Conservation (phyloP, 2,113 vertebrate species). For the Hystrix cristata region DNA sequence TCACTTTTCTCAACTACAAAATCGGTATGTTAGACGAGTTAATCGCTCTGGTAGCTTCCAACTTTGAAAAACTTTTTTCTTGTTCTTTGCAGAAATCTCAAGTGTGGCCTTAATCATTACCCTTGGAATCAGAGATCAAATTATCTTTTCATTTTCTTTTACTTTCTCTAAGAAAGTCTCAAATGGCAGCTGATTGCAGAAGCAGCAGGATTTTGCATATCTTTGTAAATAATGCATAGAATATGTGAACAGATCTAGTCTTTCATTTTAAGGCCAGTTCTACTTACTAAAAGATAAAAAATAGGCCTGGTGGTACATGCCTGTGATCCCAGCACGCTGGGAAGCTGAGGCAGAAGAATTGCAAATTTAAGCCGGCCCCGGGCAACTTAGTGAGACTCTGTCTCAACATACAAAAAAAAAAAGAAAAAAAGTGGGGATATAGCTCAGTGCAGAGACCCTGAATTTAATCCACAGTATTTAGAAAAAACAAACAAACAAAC, state of each 20-base stretch:
- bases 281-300: slow-evolving; percentile 54
- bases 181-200: slow-evolving; percentile 52
- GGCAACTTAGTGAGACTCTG: background rate
- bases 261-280: slow-evolving; percentile 46
- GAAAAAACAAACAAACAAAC: background rate
- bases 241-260: slow-evolving; percentile 27
- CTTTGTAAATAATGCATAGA: slow-evolving; percentile 57
- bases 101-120: slow-evolving; percentile 26
- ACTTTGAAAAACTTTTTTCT: slow-evolving; percentile 20
- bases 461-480: background rate
- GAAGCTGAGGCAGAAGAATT: background rate
- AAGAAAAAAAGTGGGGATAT: background rate
- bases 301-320: background rate
- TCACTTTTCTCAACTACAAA: slow-evolving; percentile 1
- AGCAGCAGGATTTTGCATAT: slow-evolving; percentile 57
- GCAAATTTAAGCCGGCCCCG: background rate
- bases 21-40: slow-evolving; percentile 13
- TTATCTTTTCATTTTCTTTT: slow-evolving; percentile 36
- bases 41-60: slow-evolving; percentile 27
- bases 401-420: background rate
- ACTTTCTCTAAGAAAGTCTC: slow-evolving; percentile 65
- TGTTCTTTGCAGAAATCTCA: slow-evolving; percentile 46
- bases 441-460: background rate
- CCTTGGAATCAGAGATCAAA: background rate
- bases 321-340: background rate